Conservation (phyloP, 2,113 vertebrate species). For the Grantiella picta region DNA sequence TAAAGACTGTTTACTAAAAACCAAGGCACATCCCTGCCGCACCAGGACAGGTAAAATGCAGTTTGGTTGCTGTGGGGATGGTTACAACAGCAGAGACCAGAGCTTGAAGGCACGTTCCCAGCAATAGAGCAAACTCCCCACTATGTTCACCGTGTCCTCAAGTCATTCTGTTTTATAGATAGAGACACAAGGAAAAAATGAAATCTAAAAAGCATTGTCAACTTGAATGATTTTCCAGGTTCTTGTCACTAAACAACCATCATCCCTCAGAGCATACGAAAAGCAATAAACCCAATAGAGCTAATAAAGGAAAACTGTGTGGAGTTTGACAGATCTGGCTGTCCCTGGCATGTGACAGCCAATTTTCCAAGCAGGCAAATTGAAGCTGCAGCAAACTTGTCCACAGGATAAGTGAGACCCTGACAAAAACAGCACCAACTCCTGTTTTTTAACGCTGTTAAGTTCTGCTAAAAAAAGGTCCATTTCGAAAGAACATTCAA, state of each 20-base stretch:
- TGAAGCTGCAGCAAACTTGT: conserved; percentile 18
- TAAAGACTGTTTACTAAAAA: background rate
- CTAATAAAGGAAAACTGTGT: conserved; percentile 47
- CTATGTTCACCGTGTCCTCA: background rate
- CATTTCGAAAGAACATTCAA: background rate
- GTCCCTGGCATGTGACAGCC: conserved; percentile 63
- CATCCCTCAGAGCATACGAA: conserved; percentile 51
- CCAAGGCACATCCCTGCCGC: background rate
- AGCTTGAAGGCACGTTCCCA: background rate
- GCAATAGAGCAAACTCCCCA: background rate
- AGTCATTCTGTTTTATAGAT: conserved; percentile 6
- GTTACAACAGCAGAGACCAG: background rate
- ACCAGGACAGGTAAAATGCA: too few relatives aligned
- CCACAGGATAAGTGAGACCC: conserved; percentile 34
- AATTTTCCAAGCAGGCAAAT: conserved; percentile 47
- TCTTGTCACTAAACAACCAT: conserved; percentile 59
- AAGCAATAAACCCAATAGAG: conserved; percentile 58
- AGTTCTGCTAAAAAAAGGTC: background rate
- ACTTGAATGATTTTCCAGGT: conserved; percentile 53
- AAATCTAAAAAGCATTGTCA: conserved; percentile 51
- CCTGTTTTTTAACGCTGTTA: background rate
- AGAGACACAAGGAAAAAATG: conserved; percentile 26
- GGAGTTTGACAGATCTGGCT: conserved; percentile 59
- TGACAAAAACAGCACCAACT: background rate
- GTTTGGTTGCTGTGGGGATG: background rate